Conservation (phyloP, 2,797 vertebrate genomes). For the Neosilurus mollespiculum region DNA sequence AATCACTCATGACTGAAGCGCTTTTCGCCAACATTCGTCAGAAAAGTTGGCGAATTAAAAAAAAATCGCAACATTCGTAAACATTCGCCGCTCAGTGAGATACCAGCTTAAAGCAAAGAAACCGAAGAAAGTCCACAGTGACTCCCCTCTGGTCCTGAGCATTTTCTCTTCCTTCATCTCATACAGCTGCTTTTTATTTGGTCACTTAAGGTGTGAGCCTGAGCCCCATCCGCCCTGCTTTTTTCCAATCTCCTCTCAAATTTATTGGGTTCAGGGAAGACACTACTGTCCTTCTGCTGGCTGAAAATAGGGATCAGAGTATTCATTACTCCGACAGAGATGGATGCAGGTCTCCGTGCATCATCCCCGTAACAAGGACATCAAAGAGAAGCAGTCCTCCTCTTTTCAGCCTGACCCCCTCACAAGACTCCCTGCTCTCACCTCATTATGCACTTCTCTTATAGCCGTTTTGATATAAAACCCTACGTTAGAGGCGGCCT, state of each 20-base stretch:
- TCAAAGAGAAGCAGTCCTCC: constrained; percentile 79
- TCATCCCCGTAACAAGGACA: constrained; percentile 82
- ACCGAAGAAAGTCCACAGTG: constrained; percentile 57
- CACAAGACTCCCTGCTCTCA: constrained; percentile 78
- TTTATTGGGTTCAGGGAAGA: constrained; percentile 87
- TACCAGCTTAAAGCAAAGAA: too few species aligned
- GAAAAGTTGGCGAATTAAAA: too few species aligned
- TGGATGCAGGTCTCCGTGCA: constrained; percentile 78
- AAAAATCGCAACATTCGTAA: too few species aligned
- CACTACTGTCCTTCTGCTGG: constrained; percentile 81
- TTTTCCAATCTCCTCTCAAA: constrained; percentile 85
- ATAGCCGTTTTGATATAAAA: constrained; percentile 84
- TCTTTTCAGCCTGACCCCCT: constrained; percentile 80
- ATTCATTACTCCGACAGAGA: constrained; percentile 85
- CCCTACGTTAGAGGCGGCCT: constrained; percentile 75
- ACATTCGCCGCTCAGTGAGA: too few species aligned
- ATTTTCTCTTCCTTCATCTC: constrained; percentile 64
- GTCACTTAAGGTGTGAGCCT: constrained; percentile 78
- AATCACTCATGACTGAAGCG: too few species aligned
- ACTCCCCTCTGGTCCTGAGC: constrained; percentile 61
- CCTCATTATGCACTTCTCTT: constrained; percentile 84
- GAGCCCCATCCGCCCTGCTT: constrained; percentile 75
- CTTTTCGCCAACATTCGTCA: too few species aligned
- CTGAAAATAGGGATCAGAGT: constrained; percentile 85
- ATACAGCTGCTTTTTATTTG: constrained; percentile 75